Percentiles rank a stretch among this genome's conserved stretches.
Conservation (phyloP, 2,888 invertebrate genomes). For the Oeneis ivallda region DNA sequence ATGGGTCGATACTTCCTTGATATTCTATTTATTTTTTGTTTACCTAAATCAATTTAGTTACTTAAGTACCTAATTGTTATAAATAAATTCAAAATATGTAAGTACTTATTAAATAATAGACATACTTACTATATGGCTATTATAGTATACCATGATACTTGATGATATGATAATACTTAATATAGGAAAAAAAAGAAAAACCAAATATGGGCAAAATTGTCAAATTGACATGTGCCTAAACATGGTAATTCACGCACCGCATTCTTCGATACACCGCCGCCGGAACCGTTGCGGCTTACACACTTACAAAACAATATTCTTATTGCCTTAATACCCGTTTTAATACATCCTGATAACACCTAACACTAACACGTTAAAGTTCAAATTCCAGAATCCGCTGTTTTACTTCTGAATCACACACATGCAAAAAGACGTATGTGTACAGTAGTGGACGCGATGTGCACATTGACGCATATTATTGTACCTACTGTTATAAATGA, state of each 20-base stretch:
- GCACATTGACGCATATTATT: slow-evolving; percentile 78
- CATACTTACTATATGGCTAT: too few relatives aligned
- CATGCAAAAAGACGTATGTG: slow-evolving; percentile 52
- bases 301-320: slow-evolving; percentile 66
- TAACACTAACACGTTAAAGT: slow-evolving; percentile 38
- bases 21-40: too few relatives aligned
- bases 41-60: neutral
- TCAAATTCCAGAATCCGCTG: slow-evolving; percentile 41
- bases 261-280: slow-evolving; percentile 77
- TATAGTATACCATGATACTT: too few relatives aligned
- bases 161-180: too few relatives aligned
- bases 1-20: too few relatives aligned
- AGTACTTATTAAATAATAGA: too few relatives aligned
- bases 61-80: too few relatives aligned
- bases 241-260: slow-evolving; percentile 79
- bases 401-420: slow-evolving; percentile 58
- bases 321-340: slow-evolving; percentile 59
- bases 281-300: slow-evolving; percentile 65
- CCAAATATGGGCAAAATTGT: slow-evolving; percentile 71
- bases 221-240: slow-evolving; percentile 76
- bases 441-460: slow-evolving; percentile 71
- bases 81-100: too few relatives aligned
- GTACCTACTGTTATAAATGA: slow-evolving; percentile 78
- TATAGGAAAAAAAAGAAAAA: slow-evolving; percentile 42
- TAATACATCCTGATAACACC: slow-evolving; percentile 42